Evolutionary conservation across 37 sponge, comb jelly and placozoan species (phyloP).

Genomic region (Crambe crambe): DNA sequence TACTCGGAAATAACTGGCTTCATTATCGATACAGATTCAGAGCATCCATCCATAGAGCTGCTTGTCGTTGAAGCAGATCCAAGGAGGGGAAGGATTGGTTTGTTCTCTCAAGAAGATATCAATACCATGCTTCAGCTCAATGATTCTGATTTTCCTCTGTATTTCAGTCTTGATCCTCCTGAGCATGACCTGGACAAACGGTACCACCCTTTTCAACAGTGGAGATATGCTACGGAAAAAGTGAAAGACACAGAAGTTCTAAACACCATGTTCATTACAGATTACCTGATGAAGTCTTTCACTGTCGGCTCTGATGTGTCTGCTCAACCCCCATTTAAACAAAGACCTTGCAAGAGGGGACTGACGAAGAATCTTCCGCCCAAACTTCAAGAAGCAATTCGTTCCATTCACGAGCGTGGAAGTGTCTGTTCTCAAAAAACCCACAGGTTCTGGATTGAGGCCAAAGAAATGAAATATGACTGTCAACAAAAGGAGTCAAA

Average conservation of each 20-base stretch:
- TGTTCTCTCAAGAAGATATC: conserved; percentile 54
- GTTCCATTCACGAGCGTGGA: conserved; percentile 58
- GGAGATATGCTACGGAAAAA: conserved; percentile 41
- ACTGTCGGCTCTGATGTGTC: conserved; percentile 77
- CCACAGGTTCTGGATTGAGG: conserved; percentile 79
- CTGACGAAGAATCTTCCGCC: conserved; percentile 49
- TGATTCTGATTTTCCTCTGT: conserved; percentile 12
- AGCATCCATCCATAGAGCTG: conserved; percentile 39
- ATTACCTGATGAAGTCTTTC: conserved; percentile 76
- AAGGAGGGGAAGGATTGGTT: conserved; percentile 14
- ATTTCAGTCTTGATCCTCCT: conserved; percentile 78
- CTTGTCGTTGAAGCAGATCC: conserved; percentile 25
- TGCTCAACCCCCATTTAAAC: conserved; percentile 67
- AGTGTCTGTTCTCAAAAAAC: neutral
- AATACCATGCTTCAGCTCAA: conserved; percentile 38
- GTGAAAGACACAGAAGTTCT: conserved; percentile 40
- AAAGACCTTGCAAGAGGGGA: conserved; percentile 40
- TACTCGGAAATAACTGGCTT: conserved; percentile 56
- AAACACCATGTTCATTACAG: conserved; percentile 71
- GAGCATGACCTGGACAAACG: conserved; percentile 20
- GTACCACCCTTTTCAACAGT: conserved; percentile 77
- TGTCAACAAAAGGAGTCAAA: neutral
- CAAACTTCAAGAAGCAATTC: conserved; percentile 38
- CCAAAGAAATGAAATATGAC: conserved; percentile 48
- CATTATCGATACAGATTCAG: conserved; percentile 32